Percentiles rank a stretch among this genome's conserved stretches.
These are phyloP conservation scores for Pomatorhinus ruficollis DNA, from an alignment of 2,113 vertebrate species.

Conservation along the genomic window DNA sequence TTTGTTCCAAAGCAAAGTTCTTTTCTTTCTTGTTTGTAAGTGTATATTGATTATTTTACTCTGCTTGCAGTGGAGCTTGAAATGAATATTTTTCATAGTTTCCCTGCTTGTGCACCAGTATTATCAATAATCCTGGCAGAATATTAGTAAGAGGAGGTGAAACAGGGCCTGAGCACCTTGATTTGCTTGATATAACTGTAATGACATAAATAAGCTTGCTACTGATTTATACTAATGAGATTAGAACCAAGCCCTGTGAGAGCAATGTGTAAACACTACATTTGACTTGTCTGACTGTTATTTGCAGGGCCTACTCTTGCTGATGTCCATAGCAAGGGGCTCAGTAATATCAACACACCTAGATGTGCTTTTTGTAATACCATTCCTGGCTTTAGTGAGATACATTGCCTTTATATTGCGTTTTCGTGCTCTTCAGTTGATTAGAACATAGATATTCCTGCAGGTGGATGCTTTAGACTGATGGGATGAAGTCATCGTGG, in stretches of 20 bases:
- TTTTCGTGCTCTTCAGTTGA: neutral
- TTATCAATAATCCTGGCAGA: constrained; percentile 34
- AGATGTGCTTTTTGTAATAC: neutral
- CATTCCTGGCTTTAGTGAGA: neutral
- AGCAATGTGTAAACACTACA: neutral
- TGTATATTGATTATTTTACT: constrained; percentile 60
- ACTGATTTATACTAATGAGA: neutral
- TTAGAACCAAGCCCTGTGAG: neutral
- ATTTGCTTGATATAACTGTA: neutral
- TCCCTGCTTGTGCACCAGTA: neutral
- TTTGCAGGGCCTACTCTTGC: neutral
- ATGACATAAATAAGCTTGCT: neutral
- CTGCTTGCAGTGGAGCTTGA: constrained; percentile 52
- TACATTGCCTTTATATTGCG: neutral
- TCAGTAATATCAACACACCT: neutral
- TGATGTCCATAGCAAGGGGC: neutral
- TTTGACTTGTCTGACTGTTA: neutral
- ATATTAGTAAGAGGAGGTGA: constrained; percentile 10
- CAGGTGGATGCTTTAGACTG: neutral
- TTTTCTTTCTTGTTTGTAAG: neutral
- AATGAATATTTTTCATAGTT: constrained; percentile 61
- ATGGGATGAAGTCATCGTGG: neutral
- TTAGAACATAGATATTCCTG: neutral
- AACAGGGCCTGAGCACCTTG: neutral
- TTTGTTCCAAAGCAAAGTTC: neutral